Conservation (phyloP, 2,888 invertebrate genomes). For the Ectropis crepuscularia region DNA sequence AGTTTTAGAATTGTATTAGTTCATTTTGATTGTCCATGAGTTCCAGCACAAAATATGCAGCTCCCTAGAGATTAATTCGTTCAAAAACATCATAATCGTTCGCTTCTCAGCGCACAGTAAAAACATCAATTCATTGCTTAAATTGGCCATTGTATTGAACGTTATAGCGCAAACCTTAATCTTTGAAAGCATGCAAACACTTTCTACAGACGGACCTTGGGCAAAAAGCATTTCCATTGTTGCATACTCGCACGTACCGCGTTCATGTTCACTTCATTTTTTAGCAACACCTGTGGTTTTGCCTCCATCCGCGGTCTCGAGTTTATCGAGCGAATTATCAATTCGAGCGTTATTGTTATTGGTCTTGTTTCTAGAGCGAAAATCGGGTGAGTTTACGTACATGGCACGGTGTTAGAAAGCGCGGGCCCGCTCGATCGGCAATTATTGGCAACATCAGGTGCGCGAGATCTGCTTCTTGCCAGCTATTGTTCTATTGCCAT, state of each 20-base stretch:
- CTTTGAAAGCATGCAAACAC: conserved; percentile 57
- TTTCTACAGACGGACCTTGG: conserved; percentile 59
- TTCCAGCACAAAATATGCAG: conserved; percentile 30
- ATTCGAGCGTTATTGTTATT: conserved; percentile 42
- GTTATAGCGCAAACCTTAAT: conserved; percentile 55
- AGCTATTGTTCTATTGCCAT: conserved; percentile 77
- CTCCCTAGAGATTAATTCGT: conserved; percentile 30
- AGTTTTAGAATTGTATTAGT: too few relatives aligned
- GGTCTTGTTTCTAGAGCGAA: conserved; percentile 54
- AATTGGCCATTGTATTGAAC: conserved; percentile 61
- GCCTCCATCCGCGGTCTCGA: conserved; percentile 49
- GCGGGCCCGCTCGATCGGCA: conserved; percentile 77
- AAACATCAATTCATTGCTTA: conserved; percentile 48
- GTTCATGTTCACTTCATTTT: conserved; percentile 63
- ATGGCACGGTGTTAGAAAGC: conserved; percentile 74
- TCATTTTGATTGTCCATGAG: background rate
- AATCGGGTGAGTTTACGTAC: conserved; percentile 60
- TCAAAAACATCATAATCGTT: conserved; percentile 15
- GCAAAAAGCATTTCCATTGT: conserved; percentile 63
- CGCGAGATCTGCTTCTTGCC: conserved; percentile 73
- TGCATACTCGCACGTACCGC: conserved; percentile 55
- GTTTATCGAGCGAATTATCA: conserved; percentile 37
- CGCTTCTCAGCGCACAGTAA: conserved; percentile 34
- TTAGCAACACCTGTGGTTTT: conserved; percentile 50
- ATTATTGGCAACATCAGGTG: conserved; percentile 75